Evolutionary conservation across 1,140 invertebrate genomes (phyloP), one percentile per base, ranked within the genome.

Genomic region (Drosophila bocki): DNA sequence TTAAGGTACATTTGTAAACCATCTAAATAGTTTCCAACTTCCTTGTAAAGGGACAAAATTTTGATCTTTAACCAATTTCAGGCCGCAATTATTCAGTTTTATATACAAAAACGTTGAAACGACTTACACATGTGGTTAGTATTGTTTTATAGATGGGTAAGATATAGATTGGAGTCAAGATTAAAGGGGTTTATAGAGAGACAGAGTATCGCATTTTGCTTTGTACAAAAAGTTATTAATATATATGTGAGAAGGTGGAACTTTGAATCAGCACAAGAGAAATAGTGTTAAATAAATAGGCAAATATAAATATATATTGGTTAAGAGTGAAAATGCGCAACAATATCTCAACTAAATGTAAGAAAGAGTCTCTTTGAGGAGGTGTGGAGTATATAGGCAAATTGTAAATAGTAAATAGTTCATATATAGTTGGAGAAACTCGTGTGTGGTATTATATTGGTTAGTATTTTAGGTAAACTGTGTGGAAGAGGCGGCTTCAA

Each of bases 31-130:
- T 37, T 33, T 35, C 33, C 56, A 51, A 47, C 44, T 44, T 54
- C 22, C 47, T 67, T 67, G 64, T 15, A 78, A 88, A 70, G 15
- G 84, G 69, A 83, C 84, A 87, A 61, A 88, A 88, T 88, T 88
- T 58, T 61, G 58, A 47, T 42, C 11, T 22, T 58, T n/a, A 19
- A 35, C 39, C 57, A 41, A 70, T 82, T 47, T 17, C 29, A 63
- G 58, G 48, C 65, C 35, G 39, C 7, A 61, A 26, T 51, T 51
- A 15, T 42, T 82, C 58, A 17, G 35, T 62, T 47, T 74, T 68
- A 86, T 75, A 87, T 88, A 83, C 84, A 88, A 87, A 87, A 87
- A 88, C 83, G 68, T 87, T 82, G 45, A 76, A 77, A 70, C 60
- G 53, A 68, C 47, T 78, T 54, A 45, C 41, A 70, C 17, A 54